Conservation (phyloP, 37 sponge, comb jelly and placozoan species). For the Theonella swinhoei region DNA sequence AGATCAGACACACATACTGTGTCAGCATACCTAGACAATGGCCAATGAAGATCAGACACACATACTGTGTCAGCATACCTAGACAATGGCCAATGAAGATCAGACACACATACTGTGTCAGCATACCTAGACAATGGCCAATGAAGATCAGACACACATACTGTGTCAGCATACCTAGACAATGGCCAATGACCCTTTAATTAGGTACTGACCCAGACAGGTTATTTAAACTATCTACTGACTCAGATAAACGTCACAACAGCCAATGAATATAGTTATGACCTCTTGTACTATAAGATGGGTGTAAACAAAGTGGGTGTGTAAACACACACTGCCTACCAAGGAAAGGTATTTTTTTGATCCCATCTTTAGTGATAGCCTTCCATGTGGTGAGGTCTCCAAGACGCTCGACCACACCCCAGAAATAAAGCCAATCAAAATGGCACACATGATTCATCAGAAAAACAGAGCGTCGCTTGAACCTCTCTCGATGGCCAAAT, state of each 20-base stretch:
- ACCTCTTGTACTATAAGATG: too few relatives aligned
- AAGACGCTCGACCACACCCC: constrained; percentile 58
- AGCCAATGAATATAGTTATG: too few relatives aligned
- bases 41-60: neutral
- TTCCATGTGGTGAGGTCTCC: constrained; percentile 68
- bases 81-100: neutral
- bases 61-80: neutral
- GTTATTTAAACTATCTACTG: too few relatives aligned
- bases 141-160: constrained; percentile 1
- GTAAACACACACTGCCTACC: too few relatives aligned
- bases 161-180: too few relatives aligned
- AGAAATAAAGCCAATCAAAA: constrained; percentile 88
- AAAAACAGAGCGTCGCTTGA: constrained; percentile 51
- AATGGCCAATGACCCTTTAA: too few relatives aligned
- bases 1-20: constrained; percentile 58
- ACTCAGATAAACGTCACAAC: too few relatives aligned
- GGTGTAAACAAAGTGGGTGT: too few relatives aligned
- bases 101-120: neutral
- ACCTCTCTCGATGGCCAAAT: constrained; percentile 56
- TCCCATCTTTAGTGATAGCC: constrained; percentile 48
- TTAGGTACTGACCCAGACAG: too few relatives aligned
- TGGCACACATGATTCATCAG: constrained; percentile 86
- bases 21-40: constrained; percentile 47
- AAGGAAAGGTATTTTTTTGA: constrained; percentile 53
- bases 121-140: neutral